Evolutionary conservation across 2,888 invertebrate species (phyloP), one percentile per base, ranked within the genome.

Genomic region (Drosophila pseudotalamancana): DNA sequence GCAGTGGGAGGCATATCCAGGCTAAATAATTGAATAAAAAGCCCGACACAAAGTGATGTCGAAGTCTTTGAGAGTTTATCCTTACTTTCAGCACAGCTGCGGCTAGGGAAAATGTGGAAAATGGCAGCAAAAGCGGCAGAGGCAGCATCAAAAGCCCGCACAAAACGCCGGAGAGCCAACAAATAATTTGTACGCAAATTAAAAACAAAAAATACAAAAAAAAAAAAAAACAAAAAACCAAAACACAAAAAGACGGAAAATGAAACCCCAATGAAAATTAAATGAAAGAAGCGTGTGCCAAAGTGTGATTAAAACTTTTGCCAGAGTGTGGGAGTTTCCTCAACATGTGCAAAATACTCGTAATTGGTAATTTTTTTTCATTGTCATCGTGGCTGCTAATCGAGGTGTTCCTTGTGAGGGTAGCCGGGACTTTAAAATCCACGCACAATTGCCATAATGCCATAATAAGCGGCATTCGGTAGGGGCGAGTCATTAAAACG

Each of bases 221-320:
- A 46, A 65, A 77, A 54, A 62, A 74, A 73, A 73, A 70, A 50
- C 45, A 64, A 76, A 56, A 62, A 55, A 19, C 18, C n/a, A n/a
- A n/a, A n/a, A n/a, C n/a, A n/a, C n/a, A n/a, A n/a, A n/a, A n/a
- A n/a, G n/a, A n/a, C n/a, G n/a, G 32, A n/a, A 34, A 57, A 25
- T 42, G 42, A 42, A 62, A 43, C 59, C 61, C 50, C 51, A 76
- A 66, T 56, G 72, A 64, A 72, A 84, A 84, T 84, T 71, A 71
- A 83, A 87, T 71, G 82, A 71, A 72, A 68, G 68, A 64, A 77
- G 77, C 79, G 79, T 67, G 72, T 67, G 72, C 75, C 75, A 72
- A 82, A 81, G 82, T 83, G 85, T 85, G 82, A 83, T 87, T 83
- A 83, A 87, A 83, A 83, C 83, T 87, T 87, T 87, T 80, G 42